Evolutionary conservation across 2,113 vertebrate genomes (phyloP).

Genomic region (Oostethus manadensis): DNA sequence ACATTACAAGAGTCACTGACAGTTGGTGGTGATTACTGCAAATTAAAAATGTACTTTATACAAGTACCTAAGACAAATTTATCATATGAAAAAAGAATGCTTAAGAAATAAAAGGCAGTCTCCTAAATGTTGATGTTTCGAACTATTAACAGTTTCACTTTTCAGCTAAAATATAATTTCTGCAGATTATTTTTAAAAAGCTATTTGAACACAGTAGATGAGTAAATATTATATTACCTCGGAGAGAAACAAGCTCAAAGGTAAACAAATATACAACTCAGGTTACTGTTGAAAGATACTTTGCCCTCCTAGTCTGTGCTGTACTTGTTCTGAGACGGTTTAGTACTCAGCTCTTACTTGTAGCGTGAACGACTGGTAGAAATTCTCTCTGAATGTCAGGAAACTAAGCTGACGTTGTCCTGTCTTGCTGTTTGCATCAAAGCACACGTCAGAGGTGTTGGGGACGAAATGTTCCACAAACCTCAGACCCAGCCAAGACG

Average conservation of each 20-base stretch:
- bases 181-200: too few relatives aligned
- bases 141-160: too few relatives aligned
- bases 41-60: too few relatives aligned
- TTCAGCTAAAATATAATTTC: too few relatives aligned
- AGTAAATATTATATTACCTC: too few relatives aligned
- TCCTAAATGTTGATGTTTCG: too few relatives aligned
- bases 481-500: conserved; percentile 48
- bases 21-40: too few relatives aligned
- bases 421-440: conserved; percentile 23
- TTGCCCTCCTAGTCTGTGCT: conserved; percentile 74
- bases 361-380: conserved; percentile 64
- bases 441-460: conserved; percentile 60
- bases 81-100: background rate
- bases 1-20: too few relatives aligned
- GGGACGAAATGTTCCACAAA: conserved; percentile 48
- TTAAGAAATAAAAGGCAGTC: too few relatives aligned
- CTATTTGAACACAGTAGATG: too few relatives aligned
- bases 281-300: conserved; percentile 50
- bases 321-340: conserved; percentile 77
- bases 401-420: conserved; percentile 51
- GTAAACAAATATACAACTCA: conserved; percentile 44
- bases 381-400: conserved; percentile 53
- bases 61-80: too few relatives aligned
- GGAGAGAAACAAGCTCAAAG: conserved; percentile 15
- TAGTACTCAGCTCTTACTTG: conserved; percentile 72